These are phyloP conservation scores for Halocynthia aurantium DNA, from an alignment of 23 tunicate genomes.

Conservation along the genomic window DNA sequence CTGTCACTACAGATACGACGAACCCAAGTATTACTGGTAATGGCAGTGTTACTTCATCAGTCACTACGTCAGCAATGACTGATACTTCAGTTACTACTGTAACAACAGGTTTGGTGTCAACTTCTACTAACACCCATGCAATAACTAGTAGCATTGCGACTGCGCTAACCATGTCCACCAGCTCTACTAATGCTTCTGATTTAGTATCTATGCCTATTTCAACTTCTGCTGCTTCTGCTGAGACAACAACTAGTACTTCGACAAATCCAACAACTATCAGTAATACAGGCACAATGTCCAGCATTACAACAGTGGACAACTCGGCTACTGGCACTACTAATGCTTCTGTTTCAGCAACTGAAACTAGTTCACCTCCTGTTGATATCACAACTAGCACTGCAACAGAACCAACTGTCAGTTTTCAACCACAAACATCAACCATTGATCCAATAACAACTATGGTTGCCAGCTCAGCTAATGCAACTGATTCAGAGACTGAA, in stretches of 20 bases:
- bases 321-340: too few species aligned
- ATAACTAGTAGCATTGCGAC: background rate
- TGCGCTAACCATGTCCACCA: background rate
- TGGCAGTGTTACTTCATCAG: background rate
- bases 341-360: background rate
- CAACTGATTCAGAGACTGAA: background rate
- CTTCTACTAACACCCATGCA: background rate
- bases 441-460: background rate
- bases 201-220: too few species aligned
- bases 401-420: background rate
- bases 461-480: background rate
- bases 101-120: background rate
- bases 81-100: slow-evolving; percentile 1
- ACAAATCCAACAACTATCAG: background rate
- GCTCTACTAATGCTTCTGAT: too few species aligned
- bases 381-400: background rate
- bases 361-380: background rate
- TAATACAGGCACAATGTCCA: background rate
- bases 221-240: background rate
- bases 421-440: background rate
- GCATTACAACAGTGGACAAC: slow-evolving; percentile 1
- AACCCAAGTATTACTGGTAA: background rate
- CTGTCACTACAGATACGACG: too few species aligned
- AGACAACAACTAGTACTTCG: background rate
- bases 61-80: background rate